Evolutionary conservation across 2,113 vertebrate species (phyloP), one percentile per base, ranked within the genome.

Genomic region (Cyanoderma ruficeps): DNA sequence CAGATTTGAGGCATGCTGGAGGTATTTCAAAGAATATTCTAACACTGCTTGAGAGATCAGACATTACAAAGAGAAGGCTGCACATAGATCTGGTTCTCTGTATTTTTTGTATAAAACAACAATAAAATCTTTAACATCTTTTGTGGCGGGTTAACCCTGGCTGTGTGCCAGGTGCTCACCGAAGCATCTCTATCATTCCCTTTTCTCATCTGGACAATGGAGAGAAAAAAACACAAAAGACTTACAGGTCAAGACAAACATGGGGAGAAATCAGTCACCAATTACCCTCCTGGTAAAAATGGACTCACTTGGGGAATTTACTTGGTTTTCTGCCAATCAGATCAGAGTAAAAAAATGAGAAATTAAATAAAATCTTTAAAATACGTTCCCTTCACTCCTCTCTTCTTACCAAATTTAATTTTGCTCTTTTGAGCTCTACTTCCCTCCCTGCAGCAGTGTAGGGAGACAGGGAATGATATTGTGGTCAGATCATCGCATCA

Each of bases 11-110:
- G 41, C 41, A 46, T 8, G 19, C 15, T 92, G 77, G 87, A 78
- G 12, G 5, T n/a, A 87, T 91, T 89, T 96, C 61, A 91, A 94
- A 91, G 49, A 64, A 49, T 92, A 50, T 75, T 87, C 39, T 71
- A 92, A n/a, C 11, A 44, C 47, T 83, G 31, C n/a, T 77, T 94
- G 71, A 89, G 55, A 94, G 30, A 90, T 77, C 31, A 89, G 68
- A 44, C 7, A 77, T 42, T 50, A 60, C 60, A 94, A 93, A 94
- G 44, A 25, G 24, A 89, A 84, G 24, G 44, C 6, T 92, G 33
- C 35, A 41, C 20, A 72, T 39, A 61, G 31, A 78, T 47, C 20
- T 87, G 20, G 5, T 60, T 83, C 39, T 88, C 35, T 84, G 13
- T 2, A 10, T 3, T 27, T 76, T 93, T 70, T 50, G 1, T 63